Base-by-base conservation (phyloP, 2,113 vertebrate species). In the Hippolais icterina region DNA sequence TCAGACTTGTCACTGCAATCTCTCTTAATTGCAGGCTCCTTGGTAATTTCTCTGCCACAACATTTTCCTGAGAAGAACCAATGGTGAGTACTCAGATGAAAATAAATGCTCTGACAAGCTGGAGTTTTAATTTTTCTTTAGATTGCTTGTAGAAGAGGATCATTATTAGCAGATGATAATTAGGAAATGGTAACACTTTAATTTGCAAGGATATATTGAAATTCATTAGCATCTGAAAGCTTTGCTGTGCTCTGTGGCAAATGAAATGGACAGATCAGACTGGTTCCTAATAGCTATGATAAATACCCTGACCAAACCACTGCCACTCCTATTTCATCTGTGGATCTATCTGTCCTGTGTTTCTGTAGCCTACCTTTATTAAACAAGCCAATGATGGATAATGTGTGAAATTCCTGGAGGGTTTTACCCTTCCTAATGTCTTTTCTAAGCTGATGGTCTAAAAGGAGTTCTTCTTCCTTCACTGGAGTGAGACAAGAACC, bases 21-120 rank as follows among this genome's bases (percentile, higher is more conserved):
- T 97, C 86, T 91, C 71, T 93, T 98, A 98, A 97, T 97, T 96
- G 96, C 63, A 94, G 72, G 85, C 85, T 97, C 96, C 89, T 80
- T 92, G 92, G 94, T 77, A 93, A 95, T 85, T 95, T 94, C 52
- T 65, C 65, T 94, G 91, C 79, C 80, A 91, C 68, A 88, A 89
- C 82, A 78, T 90, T 90, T 97, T 77, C 71, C 54, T 0, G 2
- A 94, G 60, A 88, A 96, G 46, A 96, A 82, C 83, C 90, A 92
- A 65, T 89, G 90, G 93, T 59, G 85, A 96, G 57, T 72, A 56
- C 50, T 87, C 52, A 65, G 79, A 93, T 87, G 93, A 89, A 94
- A 96, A 93, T 61, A 96, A 95, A 96, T 68, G 80, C 92, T 68
- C 87, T 87, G 89, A 93, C 96, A 95, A 96, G 93, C 69, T 56